Base-by-base conservation (phyloP, 2,888 invertebrate species). In the Hirtodrosophila trivittata region DNA sequence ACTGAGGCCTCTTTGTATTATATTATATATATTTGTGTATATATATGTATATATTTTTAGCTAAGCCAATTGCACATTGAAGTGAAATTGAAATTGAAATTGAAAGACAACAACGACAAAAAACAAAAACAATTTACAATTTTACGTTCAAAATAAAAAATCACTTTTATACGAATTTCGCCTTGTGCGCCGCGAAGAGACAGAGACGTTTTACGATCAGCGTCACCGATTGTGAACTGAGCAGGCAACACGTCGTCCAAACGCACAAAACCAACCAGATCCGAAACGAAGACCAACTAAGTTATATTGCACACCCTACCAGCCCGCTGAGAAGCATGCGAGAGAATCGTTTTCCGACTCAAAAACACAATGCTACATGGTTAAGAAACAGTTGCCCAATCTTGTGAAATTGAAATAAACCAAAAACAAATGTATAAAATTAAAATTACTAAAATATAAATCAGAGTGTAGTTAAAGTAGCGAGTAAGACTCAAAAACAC, bases 51-150 rank as follows among this genome's bases (percentile, higher is more conserved):
- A 35, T 71, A 77, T 81, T 59, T 85, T 72, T 80, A 67, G 81
- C 56, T 51, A 26, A 35, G 49, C 32, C 58, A 63, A 75, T 86
- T 80, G 65, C 77, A 86, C 84, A 66, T 63, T 42, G 16, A 77
- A 58, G 66, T 66, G 72, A 83, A 86, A 86, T 67, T 21, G 18
- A 83, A 86, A 86, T 67, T 21, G 18, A 21, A 21, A 21, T 21
- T 62, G 30, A 60, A 43, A 66, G 54, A 83, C 51, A 63, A 60
- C 43, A 52, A 57, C 37, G 42, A 66, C 16, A 16, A 42, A 30
- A 42, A 14, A 67, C 42, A 43, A 25, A 47, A 16, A 67, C 47
- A 28, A 33, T 56, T 45, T 16, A 67, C 69, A 18, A 30, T 49
- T 45, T 52, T 51, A 71, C 69, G 62, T 3, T 2, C 57, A 49